Evolutionary conservation across 2,113 vertebrate species (phyloP).

Genomic region (Heterotilapia buettikoferi): DNA sequence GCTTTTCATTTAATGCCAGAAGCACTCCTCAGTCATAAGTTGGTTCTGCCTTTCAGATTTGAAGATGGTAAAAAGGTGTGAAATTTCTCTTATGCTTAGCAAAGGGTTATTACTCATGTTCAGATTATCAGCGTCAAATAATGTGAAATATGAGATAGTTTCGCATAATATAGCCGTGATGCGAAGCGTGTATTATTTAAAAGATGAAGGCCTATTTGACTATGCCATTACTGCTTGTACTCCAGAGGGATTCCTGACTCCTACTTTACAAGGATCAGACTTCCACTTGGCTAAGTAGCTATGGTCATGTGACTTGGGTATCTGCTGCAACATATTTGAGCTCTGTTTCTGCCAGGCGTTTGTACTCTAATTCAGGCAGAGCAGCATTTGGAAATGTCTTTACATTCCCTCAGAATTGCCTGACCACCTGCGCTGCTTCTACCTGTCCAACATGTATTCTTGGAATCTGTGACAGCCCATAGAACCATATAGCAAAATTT

Average conservation of each 20-base stretch:
- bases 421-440: neutral
- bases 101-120: neutral
- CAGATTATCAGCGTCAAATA: neutral
- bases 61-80: neutral
- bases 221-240: constrained; percentile 41
- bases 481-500: neutral
- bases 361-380: neutral
- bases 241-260: constrained; percentile 43
- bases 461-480: neutral
- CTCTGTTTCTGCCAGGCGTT: constrained; percentile 1
- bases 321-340: constrained; percentile 39
- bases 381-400: neutral
- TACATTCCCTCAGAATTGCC: neutral
- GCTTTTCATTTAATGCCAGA: constrained; percentile 16
- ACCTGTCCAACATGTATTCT: neutral
- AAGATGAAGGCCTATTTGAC: constrained; percentile 30
- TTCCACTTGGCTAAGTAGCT: constrained; percentile 58
- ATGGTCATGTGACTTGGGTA: constrained; percentile 38
- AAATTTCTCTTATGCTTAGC: neutral
- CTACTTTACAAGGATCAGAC: constrained; percentile 35
- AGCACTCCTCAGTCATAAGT: constrained; percentile 12
- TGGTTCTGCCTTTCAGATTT: neutral
- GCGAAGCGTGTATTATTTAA: constrained; percentile 47
- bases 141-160: neutral
- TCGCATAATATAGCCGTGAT: neutral